Base-by-base conservation (phyloP, 2,888 invertebrate species). In the Dastarcus helophoroides region DNA sequence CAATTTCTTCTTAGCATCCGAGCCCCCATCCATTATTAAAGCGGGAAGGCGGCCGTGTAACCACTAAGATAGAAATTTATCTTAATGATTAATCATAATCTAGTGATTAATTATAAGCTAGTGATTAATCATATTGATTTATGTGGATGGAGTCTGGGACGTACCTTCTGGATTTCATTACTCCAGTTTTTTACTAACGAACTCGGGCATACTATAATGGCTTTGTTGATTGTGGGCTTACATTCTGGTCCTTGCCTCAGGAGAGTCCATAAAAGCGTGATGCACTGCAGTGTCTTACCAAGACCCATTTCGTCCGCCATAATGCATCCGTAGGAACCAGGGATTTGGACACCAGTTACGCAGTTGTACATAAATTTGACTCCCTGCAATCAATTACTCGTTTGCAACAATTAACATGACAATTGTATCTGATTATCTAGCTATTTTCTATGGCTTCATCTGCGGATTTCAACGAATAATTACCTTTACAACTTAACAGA, bases 251-350 rank as follows among this genome's bases (percentile, higher is more conserved):
- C 82, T 65, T 98, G 98, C 21, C 83, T 71, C 43, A 98, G 60
- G 12, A 97, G 62, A 1, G 95, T 94, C 95, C 95, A 98, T 10
- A 95, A 65, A 7, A 98, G 64, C 0, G 95, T 84, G 33, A 98
- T 94, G 58, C 97, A 98, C 58, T 98, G 98, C 6, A 98, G 64
- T 1, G 98, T 98, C 64, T 98, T 99, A 2, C 97, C 97, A 17
- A 97, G 67, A 47, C 88, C 95, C 97, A 98, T 98, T 71, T 98
- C 98, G 63, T 98, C 98, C 3, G 98, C 98, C 97, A 98, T 98
- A 26, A 98, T 98, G 50, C 97, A 98, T 1, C 98, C 98, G 59
- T 73, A 81, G 14, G 82, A 82, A 37, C 75, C 71, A 33, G 83
- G 80, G 43, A 93, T 90, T 49, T 89, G 82, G 21, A 72, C 67